Percentiles rank a stretch among this genome's conserved stretches.
phyloP scores from a whole-genome alignment of 2,113 vertebrate genomes.

The Chloebia gouldiae region DNA sequence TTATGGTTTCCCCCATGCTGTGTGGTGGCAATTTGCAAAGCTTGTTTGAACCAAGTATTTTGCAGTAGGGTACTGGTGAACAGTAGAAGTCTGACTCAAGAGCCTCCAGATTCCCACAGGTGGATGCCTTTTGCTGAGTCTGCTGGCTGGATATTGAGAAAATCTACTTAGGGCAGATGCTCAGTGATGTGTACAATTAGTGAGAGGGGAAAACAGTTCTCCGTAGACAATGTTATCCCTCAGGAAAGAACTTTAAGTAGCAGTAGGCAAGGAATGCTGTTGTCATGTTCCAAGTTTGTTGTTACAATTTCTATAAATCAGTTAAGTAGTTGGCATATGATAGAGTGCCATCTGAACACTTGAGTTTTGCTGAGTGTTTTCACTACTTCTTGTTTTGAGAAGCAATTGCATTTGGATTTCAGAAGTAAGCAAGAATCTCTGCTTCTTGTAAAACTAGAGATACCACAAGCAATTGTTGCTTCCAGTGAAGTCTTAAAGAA shows the following conservation, averaged over 20 bases:
- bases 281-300: background rate
- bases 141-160: background rate
- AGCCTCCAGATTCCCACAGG: background rate
- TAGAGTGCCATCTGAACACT: background rate
- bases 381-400: background rate
- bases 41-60: background rate
- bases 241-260: background rate
- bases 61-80: background rate
- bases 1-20: background rate
- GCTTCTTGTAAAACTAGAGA: background rate
- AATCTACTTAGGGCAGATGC: background rate
- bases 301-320: background rate
- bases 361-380: background rate
- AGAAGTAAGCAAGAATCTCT: background rate
- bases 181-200: background rate
- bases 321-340: background rate
- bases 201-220: background rate
- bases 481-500: background rate
- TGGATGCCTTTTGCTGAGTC: background rate
- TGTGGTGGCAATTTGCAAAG: background rate
- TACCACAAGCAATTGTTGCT: background rate
- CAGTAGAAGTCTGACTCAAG: background rate
- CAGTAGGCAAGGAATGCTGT: background rate
- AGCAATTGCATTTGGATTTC: background rate
- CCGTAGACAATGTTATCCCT: background rate